Evolutionary conservation across 2,888 invertebrate species (phyloP).

Genomic region (Thysanoteuthis rhombus): DNA sequence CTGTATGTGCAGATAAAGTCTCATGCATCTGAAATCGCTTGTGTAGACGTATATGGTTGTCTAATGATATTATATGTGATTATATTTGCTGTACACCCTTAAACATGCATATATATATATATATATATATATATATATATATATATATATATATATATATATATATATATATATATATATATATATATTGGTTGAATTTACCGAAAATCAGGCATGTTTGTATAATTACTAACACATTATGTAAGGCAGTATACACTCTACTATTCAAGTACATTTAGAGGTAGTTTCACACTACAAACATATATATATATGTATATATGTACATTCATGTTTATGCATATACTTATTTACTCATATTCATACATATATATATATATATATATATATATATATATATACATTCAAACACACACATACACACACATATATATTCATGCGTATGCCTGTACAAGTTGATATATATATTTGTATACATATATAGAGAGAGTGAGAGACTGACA

Average conservation of each 20-base stretch:
- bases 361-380: conserved; percentile 21
- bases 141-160: conserved; percentile 13
- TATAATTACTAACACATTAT: too few relatives aligned
- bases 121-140: conserved; percentile 15
- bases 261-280: not conserved
- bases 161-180: not conserved
- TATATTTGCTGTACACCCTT: not conserved
- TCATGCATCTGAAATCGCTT: too few relatives aligned
- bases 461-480: too few relatives aligned
- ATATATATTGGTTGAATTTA: not conserved
- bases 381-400: not conserved
- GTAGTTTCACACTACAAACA: not conserved
- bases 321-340: not conserved
- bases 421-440: too few relatives aligned
- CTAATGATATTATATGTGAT: too few relatives aligned
- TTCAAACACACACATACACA: too few relatives aligned
- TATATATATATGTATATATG: not conserved
- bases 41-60: too few relatives aligned
- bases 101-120: not conserved
- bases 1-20: too few relatives aligned
- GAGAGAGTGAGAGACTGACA: too few relatives aligned
- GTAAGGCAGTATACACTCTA: too few relatives aligned
- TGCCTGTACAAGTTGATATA: too few relatives aligned
- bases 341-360: not conserved
- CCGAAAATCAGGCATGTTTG: too few relatives aligned